Evolutionary conservation across 2,888 invertebrate species (phyloP), one percentile per base, ranked within the genome.

Genomic region (Meghimatium bilineatum): DNA sequence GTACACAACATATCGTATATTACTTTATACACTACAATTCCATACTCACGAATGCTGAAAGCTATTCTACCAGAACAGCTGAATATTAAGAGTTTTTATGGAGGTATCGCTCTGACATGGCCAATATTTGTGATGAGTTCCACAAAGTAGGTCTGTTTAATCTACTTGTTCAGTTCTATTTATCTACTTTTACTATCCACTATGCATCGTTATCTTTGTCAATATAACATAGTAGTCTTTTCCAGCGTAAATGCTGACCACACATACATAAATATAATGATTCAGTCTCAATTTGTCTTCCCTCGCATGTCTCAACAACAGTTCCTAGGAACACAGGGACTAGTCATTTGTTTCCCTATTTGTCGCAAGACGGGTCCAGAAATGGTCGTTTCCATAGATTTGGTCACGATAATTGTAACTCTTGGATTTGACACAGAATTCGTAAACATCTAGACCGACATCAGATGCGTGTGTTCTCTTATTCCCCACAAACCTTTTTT

Each of bases 391-490:
- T 63, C 29, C 29, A 6, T 63, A 3, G 23, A 14, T 29, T 63
- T 29, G 63, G 63, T 63, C 63, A 63, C 63, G 23, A n/a, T 63
- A 63, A 63, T 63, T 63, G 63, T 63, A n/a, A 29, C 29, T 63
- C 5, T 63, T 5, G 10, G n/a, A 26, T 63, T 63, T n/a, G 63
- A 63, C 63, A 63, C 5, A n/a, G 5, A 63, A n/a, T 63, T 63
- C 63, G 12, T 5, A 56, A 63, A 63, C 29, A 63, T 63, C 63
- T 63, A 63, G 63, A 5, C 5, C 5, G 63, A n/a, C 26, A 8
- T 10, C n/a, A 63, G 63, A 63, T 29, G 6, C 29, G 63, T 63
- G 63, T 63, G 29, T 63, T 63, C 23, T 29, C 29, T 29, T 63
- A 23, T 63, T 63, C n/a, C n/a, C 5, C 29, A 29, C 29, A 29